phyloP scores from a whole-genome alignment of 2,888 invertebrate genomes.

The Epinotia demarniana region DNA sequence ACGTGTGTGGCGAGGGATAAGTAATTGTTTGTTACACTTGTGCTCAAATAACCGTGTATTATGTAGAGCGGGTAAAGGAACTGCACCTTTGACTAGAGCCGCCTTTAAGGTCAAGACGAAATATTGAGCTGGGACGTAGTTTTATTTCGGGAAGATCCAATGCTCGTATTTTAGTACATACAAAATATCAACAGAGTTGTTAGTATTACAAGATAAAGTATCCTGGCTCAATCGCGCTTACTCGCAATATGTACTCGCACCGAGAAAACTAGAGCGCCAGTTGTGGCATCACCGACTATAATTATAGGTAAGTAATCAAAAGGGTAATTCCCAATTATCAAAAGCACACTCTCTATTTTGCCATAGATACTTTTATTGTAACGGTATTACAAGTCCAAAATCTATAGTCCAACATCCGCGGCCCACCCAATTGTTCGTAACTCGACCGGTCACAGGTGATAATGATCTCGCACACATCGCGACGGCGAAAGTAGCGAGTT shows the following conservation, averaged over 20 bases:
- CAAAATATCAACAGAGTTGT: no score
- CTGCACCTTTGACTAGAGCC: not conserved
- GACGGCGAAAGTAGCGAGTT: conserved; percentile 61
- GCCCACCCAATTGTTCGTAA: conserved; percentile 43
- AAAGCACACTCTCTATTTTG: not conserved
- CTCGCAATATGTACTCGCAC: no score
- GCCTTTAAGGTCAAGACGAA: not conserved
- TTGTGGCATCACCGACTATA: not conserved
- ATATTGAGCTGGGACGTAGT: not conserved
- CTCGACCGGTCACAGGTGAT: conserved; percentile 48
- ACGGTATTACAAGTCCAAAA: conserved; percentile 6
- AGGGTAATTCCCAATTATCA: not conserved
- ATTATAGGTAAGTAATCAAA: not conserved
- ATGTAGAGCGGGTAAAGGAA: not conserved
- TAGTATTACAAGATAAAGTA: no score
- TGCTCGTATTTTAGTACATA: no score
- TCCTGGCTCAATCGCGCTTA: no score
- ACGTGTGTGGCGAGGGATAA: conserved; percentile 56
- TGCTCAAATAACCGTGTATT: not conserved
- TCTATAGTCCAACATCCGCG: conserved; percentile 32
- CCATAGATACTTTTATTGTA: not conserved
- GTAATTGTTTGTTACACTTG: conserved; percentile 17
- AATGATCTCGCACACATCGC: conserved; percentile 57
- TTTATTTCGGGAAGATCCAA: no score
- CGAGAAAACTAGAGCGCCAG: no score